Conservation (phyloP, 92 coral and sea anemone species). For the Heteractis magnifica region DNA sequence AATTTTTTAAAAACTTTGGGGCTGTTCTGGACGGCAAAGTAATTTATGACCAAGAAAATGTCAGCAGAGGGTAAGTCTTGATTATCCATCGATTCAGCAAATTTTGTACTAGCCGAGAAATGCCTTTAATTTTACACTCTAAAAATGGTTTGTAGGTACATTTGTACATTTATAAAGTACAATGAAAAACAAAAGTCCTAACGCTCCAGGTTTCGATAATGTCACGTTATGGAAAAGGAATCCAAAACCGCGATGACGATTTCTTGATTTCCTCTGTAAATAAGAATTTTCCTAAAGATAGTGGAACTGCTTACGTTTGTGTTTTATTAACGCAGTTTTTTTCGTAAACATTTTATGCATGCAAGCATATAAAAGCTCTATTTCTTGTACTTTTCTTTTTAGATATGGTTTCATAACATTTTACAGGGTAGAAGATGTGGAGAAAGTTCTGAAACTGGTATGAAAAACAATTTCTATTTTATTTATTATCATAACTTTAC, state of each 20-base stretch:
- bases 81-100: neutral
- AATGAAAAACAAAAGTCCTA: too few relatives aligned
- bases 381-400: neutral
- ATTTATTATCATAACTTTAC: neutral
- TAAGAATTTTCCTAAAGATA: neutral
- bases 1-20: constrained; percentile 71
- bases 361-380: neutral
- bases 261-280: neutral
- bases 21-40: constrained; percentile 73
- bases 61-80: constrained; percentile 71
- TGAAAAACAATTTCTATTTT: neutral
- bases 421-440: constrained; percentile 65
- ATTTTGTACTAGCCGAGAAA: neutral
- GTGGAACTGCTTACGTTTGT: too few relatives aligned
- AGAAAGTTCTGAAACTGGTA: constrained; percentile 68
- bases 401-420: constrained; percentile 85
- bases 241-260: too few relatives aligned
- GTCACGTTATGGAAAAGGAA: too few relatives aligned
- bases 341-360: too few relatives aligned
- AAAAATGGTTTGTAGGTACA: neutral
- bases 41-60: constrained; percentile 57
- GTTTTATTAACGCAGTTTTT: too few relatives aligned
- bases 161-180: neutral
- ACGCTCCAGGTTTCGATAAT: too few relatives aligned
- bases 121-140: neutral